These are phyloP conservation scores for Danio rerio DNA, from an alignment of 2,113 vertebrate species.

Conservation along the genomic window DNA sequence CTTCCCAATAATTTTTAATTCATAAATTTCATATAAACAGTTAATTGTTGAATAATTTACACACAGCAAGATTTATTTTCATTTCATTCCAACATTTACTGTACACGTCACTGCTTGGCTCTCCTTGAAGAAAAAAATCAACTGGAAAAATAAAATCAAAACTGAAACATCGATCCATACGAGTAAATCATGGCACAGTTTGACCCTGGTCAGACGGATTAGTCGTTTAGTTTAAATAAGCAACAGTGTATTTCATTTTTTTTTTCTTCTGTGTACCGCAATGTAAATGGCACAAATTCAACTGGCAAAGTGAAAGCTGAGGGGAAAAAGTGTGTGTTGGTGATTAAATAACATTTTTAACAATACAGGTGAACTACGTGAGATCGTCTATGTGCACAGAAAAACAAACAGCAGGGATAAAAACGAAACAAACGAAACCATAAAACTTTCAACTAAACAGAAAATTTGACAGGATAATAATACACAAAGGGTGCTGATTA, in stretches of 20 bases:
- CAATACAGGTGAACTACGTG: neutral
- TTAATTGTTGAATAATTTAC: constrained; percentile 95
- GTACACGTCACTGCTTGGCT: constrained; percentile 90
- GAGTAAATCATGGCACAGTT: constrained; percentile 78
- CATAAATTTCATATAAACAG: constrained; percentile 97
- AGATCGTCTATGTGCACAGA: constrained; percentile 65
- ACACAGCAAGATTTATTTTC: constrained; percentile 87
- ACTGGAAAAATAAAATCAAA: constrained; percentile 70
- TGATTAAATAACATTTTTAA: neutral
- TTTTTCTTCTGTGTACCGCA: neutral
- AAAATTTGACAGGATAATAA: neutral
- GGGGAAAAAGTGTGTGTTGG: neutral
- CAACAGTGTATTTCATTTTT: constrained; percentile 40
- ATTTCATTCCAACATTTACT: constrained; percentile 86
- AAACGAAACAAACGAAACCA: neutral
- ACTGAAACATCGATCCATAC: constrained; percentile 73
- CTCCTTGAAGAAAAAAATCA: constrained; percentile 72
- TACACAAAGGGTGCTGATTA: neutral
- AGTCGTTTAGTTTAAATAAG: constrained; percentile 13
- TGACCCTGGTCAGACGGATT: constrained; percentile 76
- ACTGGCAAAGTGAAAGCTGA: neutral
- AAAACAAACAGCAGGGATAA: neutral
- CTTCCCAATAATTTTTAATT: constrained; percentile 92
- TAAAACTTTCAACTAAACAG: neutral
- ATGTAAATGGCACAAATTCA: constrained; percentile 36